Conservation (phyloP, 2,113 vertebrate species). For the Nibea coibor region DNA sequence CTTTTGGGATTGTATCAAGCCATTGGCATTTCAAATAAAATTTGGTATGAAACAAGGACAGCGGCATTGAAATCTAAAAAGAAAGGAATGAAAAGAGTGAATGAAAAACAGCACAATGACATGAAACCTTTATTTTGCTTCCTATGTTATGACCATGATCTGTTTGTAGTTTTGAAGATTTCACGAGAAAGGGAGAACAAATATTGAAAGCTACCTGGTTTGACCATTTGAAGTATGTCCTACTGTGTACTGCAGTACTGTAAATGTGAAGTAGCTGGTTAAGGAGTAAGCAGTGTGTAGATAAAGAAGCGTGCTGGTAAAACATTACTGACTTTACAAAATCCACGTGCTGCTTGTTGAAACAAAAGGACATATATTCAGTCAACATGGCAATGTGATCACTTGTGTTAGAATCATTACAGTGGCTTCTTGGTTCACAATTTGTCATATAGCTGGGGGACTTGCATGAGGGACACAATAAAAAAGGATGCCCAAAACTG, state of each 20-base stretch:
- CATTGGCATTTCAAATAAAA: constrained; percentile 2
- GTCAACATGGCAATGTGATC: neutral
- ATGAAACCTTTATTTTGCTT: neutral
- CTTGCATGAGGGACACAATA: neutral
- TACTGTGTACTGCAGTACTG: neutral
- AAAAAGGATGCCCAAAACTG: neutral
- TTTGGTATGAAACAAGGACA: constrained; percentile 11
- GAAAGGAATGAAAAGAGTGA: too few species aligned
- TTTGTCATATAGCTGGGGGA: neutral
- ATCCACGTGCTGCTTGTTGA: neutral
- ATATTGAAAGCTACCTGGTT: neutral
- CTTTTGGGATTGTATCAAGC: neutral
- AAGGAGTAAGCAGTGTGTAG: neutral
- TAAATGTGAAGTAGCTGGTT: neutral
- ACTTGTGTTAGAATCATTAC: neutral
- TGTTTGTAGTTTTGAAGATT: neutral
- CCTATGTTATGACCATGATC: neutral
- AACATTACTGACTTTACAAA: neutral
- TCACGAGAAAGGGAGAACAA: neutral
- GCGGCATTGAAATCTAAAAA: constrained; percentile 22
- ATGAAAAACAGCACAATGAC: constrained; percentile 3
- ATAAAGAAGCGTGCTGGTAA: neutral
- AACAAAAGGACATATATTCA: neutral
- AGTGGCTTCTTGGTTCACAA: neutral
- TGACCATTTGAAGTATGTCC: neutral